Percentiles rank a stretch among this genome's conserved stretches.
These are phyloP conservation scores for Tribolium madens DNA, from an alignment of 1,140 invertebrate species.

Conservation along the genomic window DNA sequence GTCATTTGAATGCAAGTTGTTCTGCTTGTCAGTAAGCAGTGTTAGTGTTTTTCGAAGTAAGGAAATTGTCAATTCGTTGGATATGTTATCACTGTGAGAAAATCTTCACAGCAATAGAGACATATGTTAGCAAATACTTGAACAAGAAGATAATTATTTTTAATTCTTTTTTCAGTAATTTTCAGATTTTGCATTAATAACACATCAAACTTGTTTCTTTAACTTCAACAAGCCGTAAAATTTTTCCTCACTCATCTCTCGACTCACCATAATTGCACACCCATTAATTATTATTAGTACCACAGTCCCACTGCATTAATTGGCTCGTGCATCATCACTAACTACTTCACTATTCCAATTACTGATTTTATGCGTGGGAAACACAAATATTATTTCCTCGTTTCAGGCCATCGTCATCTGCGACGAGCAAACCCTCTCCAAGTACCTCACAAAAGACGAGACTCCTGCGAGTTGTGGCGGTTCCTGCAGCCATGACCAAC, in stretches of 20 bases:
- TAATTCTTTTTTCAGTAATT: no score
- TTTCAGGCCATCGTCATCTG: constrained; percentile 60
- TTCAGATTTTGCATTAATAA: no score
- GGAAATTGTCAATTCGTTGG: not conserved
- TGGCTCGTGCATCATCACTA: constrained; percentile 25
- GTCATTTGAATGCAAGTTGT: not conserved
- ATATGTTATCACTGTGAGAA: not conserved
- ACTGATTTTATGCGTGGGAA: constrained; percentile 26
- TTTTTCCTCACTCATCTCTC: not conserved
- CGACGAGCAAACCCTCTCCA: constrained; percentile 62
- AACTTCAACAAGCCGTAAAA: not conserved
- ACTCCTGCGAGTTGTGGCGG: constrained; percentile 68
- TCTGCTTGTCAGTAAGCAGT: not conserved
- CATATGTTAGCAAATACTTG: not conserved
- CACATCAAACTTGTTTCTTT: no score
- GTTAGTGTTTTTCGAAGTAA: not conserved
- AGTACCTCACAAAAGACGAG: constrained; percentile 65
- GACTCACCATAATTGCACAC: not conserved
- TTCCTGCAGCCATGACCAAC: constrained; percentile 70
- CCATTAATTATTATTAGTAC: constrained; percentile 4
- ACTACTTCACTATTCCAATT: constrained; percentile 13
- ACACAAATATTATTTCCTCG: not conserved
- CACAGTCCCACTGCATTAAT: constrained; percentile 2
- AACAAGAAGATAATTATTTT: not conserved
- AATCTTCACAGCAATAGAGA: not conserved